A percentile compares a stretch with the other conserved stretches of the same genome.
phyloP scores from a whole-genome alignment of 1,140 invertebrate species.

The Aphelenchoides fujianensis region DNA sequence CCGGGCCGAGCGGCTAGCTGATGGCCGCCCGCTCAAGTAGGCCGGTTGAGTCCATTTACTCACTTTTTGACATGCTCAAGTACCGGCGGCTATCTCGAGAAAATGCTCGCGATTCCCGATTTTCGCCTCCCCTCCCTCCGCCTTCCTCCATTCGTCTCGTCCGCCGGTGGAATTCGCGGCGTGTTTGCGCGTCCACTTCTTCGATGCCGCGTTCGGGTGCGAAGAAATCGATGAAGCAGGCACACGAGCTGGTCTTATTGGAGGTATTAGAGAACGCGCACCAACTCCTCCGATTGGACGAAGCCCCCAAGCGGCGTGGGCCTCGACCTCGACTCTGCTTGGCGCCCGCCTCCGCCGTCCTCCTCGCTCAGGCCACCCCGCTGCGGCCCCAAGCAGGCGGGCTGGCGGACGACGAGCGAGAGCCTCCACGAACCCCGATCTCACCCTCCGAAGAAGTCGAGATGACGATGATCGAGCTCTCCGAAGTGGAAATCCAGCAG shows the following conservation, averaged over 20 bases:
- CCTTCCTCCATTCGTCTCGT: background rate
- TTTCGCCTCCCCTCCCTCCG: background rate
- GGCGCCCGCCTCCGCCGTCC: background rate
- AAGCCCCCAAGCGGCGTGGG: background rate
- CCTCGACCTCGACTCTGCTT: background rate
- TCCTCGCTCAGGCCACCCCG: background rate
- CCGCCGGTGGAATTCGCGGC: background rate
- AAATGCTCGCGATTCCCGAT: constrained; percentile 1
- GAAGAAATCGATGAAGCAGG: background rate
- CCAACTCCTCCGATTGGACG: background rate
- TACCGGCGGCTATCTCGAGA: background rate
- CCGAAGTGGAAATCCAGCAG: constrained; percentile 47
- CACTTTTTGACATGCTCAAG: constrained; percentile 1
- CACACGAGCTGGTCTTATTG: constrained; percentile 10
- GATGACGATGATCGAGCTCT: constrained; percentile 45
- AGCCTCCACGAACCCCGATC: background rate
- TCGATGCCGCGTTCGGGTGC: background rate
- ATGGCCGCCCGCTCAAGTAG: background rate
- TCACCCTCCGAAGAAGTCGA: background rate
- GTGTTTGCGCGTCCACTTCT: background rate
- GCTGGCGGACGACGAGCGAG: background rate
- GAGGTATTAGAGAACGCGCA: constrained; percentile 11
- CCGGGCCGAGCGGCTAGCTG: background rate
- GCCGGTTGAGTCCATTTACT: background rate
- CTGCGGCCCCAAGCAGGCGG: background rate